Evolutionary conservation across 2,113 vertebrate species (phyloP).

Genomic region (Lipophrys pholis): DNA sequence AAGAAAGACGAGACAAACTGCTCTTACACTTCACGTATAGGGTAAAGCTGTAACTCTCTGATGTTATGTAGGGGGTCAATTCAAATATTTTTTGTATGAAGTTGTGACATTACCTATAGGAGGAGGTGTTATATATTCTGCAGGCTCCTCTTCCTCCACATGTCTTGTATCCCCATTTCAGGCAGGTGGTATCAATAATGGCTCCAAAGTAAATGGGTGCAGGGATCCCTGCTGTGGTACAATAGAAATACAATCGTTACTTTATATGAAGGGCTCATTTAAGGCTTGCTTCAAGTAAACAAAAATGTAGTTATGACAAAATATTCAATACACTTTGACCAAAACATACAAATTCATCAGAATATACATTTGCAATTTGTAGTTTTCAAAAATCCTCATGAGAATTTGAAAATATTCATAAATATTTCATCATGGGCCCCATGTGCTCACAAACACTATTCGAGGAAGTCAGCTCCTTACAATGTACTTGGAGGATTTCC

Average conservation of each 20-base stretch:
- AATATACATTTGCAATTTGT: no score
- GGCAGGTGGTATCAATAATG: constrained; percentile 91
- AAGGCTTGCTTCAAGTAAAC: neutral
- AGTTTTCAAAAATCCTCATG: neutral
- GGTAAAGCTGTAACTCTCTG: neutral
- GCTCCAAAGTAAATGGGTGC: constrained; percentile 95
- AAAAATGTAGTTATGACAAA: neutral
- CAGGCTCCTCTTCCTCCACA: constrained; percentile 92
- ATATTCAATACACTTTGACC: no score
- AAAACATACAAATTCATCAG: no score
- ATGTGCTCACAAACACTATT: neutral
- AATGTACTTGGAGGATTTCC: constrained; percentile 5
- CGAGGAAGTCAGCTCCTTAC: neutral
- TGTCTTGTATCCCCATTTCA: constrained; percentile 91
- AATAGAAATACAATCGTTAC: constrained; percentile 23
- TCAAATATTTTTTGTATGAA: no score
- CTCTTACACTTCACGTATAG: neutral
- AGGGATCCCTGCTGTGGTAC: constrained; percentile 90
- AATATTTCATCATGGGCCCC: neutral
- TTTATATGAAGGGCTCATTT: neutral
- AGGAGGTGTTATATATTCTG: constrained; percentile 90
- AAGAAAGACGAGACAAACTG: constrained; percentile 24
- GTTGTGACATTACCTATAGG: constrained; percentile 87
- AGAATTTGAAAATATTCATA: neutral
- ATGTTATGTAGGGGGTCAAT: neutral